Conservation (phyloP, 2,797 vertebrate genomes). For the Urocyon cinereoargenteus region DNA sequence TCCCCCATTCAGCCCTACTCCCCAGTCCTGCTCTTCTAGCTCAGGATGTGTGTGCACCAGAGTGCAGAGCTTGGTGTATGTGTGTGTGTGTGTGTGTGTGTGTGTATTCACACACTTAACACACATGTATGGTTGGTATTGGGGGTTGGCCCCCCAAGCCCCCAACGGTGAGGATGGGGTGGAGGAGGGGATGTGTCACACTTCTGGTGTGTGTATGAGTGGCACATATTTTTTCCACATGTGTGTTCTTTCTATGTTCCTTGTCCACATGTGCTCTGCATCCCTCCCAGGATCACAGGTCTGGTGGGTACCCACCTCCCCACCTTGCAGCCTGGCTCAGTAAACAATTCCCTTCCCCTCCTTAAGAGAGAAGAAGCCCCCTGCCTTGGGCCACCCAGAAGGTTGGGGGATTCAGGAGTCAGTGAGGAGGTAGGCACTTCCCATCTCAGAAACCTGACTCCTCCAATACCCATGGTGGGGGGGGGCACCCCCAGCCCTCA, state of each 20-base stretch:
- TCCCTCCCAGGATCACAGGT: not conserved
- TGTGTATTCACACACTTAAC: not conserved
- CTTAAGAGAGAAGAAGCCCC: not conserved
- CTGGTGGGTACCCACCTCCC: not conserved
- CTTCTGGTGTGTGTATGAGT: not conserved
- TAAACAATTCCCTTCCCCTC: not conserved
- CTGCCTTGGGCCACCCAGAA: not conserved
- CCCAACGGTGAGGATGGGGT: not conserved
- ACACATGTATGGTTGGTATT: not conserved
- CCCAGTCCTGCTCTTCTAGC: not conserved
- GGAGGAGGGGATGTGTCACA: not conserved
- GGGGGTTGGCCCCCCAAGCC: not conserved
- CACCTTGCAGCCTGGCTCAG: not conserved
- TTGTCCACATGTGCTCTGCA: not conserved
- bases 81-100: not conserved
- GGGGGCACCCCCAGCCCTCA: too few relatives aligned
- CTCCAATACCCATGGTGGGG: not conserved
- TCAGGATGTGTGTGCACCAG: not conserved
- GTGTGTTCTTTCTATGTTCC: not conserved
- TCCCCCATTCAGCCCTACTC: not conserved
- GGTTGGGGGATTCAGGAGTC: not conserved
- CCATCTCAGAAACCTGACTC: not conserved
- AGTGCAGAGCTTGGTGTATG: not conserved
- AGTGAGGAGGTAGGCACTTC: not conserved
- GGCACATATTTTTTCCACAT: not conserved